Evolutionary conservation across 2,113 vertebrate species (phyloP).

Genomic region (Tautogolabrus adspersus): DNA sequence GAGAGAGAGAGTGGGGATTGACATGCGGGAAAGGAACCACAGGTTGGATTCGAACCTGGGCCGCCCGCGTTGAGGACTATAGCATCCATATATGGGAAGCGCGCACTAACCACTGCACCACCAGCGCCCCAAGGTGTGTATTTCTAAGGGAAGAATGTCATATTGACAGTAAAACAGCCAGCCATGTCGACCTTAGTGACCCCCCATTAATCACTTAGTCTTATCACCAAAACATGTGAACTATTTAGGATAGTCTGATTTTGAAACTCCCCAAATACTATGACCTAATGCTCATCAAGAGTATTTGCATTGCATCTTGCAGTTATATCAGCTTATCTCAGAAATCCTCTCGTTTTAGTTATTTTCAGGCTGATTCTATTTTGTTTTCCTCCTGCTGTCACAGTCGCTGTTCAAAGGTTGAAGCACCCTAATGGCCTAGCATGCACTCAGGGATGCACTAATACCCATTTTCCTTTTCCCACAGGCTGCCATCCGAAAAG

Average conservation of each 20-base stretch:
- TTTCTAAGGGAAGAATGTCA: neutral
- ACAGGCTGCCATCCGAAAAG: constrained; percentile 98
- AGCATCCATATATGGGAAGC: too few species aligned
- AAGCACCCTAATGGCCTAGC: neutral
- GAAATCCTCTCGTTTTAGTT: constrained; percentile 9
- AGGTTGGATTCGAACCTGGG: too few species aligned
- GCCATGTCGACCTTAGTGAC: neutral
- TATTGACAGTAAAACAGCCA: neutral
- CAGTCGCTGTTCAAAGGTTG: constrained; percentile 22
- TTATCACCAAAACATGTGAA: constrained; percentile 4
- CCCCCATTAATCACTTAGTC: neutral
- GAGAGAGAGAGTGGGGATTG: too few species aligned
- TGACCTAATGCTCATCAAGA: neutral
- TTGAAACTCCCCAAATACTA: constrained; percentile 10
- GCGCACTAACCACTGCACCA: too few species aligned
- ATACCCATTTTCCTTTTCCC: constrained; percentile 29
- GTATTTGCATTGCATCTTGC: neutral
- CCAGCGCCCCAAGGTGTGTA: constrained; percentile 92
- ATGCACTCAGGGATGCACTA: constrained; percentile 44
- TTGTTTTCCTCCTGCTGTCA: constrained; percentile 28
- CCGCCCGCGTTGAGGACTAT: too few species aligned
- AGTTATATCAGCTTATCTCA: constrained; percentile 43
- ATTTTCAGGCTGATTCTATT: constrained; percentile 5
- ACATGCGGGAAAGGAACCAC: too few species aligned
- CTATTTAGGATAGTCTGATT: constrained; percentile 8